Percentiles rank a stretch among this genome's conserved stretches.
Evolutionary conservation across 2,797 vertebrate genomes (phyloP).

Genomic region (Halcyon smyrnensis): DNA sequence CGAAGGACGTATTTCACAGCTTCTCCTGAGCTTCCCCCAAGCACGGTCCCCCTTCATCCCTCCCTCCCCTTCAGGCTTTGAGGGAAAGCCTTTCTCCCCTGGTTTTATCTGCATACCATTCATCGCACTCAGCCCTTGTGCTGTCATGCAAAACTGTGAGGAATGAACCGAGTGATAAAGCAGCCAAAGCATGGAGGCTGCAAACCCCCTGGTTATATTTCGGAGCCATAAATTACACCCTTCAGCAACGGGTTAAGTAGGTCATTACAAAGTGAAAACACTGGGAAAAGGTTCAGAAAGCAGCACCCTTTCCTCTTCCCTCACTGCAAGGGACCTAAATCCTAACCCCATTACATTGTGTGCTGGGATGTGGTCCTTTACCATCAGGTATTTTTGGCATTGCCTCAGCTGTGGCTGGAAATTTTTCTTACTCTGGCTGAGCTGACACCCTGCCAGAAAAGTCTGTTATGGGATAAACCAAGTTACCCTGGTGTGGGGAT

Average conservation of each 20-base stretch:
- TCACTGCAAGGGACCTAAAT: neutral
- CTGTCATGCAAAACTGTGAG: constrained; percentile 50
- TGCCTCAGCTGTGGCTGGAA: neutral
- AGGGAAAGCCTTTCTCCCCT: neutral
- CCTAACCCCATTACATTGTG: neutral
- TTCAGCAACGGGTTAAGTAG: constrained; percentile 10
- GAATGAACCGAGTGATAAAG: constrained; percentile 32
- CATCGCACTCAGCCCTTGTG: neutral
- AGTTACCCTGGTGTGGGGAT: neutral
- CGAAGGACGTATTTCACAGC: neutral
- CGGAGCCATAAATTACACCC: neutral
- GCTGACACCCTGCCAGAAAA: neutral
- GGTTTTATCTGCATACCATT: constrained; percentile 52
- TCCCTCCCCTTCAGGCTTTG: neutral
- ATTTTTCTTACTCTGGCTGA: neutral
- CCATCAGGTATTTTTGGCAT: neutral
- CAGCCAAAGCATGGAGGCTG: constrained; percentile 1
- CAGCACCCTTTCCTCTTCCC: neutral
- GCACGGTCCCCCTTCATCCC: neutral
- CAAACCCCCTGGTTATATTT: neutral
- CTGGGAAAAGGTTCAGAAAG: neutral
- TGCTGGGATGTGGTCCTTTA: neutral
- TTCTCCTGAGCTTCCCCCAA: neutral
- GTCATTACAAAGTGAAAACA: constrained; percentile 23
- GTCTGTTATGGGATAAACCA: neutral